phyloP scores from a whole-genome alignment of 1,140 invertebrate species.

The Drosophila subobscura region DNA sequence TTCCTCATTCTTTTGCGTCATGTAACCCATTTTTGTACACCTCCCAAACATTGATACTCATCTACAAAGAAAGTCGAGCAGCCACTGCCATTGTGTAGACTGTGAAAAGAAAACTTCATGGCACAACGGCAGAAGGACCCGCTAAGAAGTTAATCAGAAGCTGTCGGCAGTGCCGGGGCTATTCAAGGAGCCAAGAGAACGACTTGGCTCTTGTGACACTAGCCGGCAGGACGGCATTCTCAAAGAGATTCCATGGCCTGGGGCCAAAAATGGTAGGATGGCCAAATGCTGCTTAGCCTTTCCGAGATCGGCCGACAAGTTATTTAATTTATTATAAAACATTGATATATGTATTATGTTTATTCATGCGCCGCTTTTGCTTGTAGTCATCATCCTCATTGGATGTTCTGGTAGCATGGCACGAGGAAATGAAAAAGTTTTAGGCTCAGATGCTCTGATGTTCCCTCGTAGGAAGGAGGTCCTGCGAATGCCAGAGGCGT shows the following conservation, averaged over 20 bases:
- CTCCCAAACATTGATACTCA: not conserved
- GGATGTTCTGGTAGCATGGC: conserved; percentile 16
- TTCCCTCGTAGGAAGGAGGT: conserved; percentile 1
- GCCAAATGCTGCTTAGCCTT: conserved; percentile 33
- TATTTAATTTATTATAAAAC: conserved; percentile 81
- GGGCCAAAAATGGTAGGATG: conserved; percentile 30
- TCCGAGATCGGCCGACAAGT: conserved; percentile 61
- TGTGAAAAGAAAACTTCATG: conserved; percentile 10
- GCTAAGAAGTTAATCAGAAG: conserved; percentile 56
- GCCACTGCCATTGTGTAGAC: conserved; percentile 16
- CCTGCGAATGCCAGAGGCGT: conserved; percentile 30
- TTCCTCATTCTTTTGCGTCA: conserved; percentile 17
- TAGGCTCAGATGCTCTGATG: conserved; percentile 64
- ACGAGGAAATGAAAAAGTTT: conserved; percentile 75
- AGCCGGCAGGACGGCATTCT: not conserved
- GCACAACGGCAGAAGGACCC: conserved; percentile 13
- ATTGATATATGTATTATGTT: conserved; percentile 79
- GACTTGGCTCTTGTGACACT: conserved; percentile 29
- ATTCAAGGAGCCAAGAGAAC: conserved; percentile 15
- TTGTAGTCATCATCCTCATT: conserved; percentile 7
- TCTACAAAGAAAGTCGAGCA: not conserved
- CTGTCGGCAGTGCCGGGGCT: conserved; percentile 41
- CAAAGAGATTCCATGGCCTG: conserved; percentile 23
- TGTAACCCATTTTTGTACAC: conserved; percentile 29
- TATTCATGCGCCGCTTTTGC: conserved; percentile 43